Evolutionary conservation across 2,888 invertebrate species (phyloP), one percentile per base, ranked within the genome.

Genomic region (Pecten maximus): DNA sequence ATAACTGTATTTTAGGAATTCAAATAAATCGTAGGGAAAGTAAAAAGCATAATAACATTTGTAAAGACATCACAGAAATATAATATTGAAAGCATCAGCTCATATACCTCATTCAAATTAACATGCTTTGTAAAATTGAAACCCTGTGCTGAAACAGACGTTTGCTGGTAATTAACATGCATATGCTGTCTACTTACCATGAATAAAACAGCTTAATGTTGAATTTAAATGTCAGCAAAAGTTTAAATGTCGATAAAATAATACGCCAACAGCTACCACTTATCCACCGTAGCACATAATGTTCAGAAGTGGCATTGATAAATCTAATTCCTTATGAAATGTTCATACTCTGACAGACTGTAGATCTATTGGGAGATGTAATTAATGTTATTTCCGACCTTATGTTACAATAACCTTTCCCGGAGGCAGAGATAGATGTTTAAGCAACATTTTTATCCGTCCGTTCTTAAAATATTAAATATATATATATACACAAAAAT

Each of bases 371-470:
- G 35, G 28, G 28, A 0, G 35, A 74, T 74, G 10, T 23, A 35
- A 28, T 74, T 28, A 23, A 74, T 35, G 74, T 28, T 15, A 10
- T 74, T 6, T 74, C 35, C 35, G 74, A 35, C 74, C 74, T 74
- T 74, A 74, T 74, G 74, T 74, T 74, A 74, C 74, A 74, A 10
- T 35, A 35, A 74, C 74, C 35, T 74, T 74, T 74, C 28, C 74
- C 15, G 35, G 35, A 74, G 74, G 74, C 74, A 74, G 35, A 74
- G 74, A 8, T 74, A 74, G 74, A 15, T 74, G 35, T 23, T 35
- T 35, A 74, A 28, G 28, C 74, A 35, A 74, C 74, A 44, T 6
- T 44, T 44, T 44, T 6, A 44, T 44, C 12, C 44, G 6, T 44
- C 44, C 12, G 44, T 44, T 44, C 12, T 44, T 44, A 44, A 12